Evolutionary conservation across 2,888 invertebrate species (phyloP).

Genomic region (Drosophila paracracens): DNA sequence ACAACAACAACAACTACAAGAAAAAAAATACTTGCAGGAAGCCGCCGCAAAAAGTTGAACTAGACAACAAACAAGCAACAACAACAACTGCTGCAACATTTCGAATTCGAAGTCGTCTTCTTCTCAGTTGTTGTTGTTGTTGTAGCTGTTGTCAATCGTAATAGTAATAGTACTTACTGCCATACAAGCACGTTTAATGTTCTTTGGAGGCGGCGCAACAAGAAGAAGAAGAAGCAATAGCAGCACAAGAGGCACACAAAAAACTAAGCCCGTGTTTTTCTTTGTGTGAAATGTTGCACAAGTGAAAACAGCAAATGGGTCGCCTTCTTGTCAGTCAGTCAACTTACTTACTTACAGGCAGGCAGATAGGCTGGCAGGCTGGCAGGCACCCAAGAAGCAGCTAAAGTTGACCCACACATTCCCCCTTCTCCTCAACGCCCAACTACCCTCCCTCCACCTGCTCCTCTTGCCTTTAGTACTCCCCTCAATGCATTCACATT

Average conservation of each 20-base stretch:
- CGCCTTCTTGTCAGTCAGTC: slow-evolving; percentile 62
- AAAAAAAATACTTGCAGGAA: slow-evolving; percentile 63
- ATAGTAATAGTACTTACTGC: slow-evolving; percentile 73
- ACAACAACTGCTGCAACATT: slow-evolving; percentile 28
- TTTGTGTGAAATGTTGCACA: slow-evolving; percentile 75
- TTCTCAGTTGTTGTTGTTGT: slow-evolving; percentile 2
- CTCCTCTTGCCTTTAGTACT: neutral
- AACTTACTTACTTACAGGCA: slow-evolving; percentile 40
- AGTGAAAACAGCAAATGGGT: slow-evolving; percentile 79
- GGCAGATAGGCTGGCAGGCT: slow-evolving; percentile 17
- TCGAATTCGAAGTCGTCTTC: slow-evolving; percentile 31
- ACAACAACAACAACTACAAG: slow-evolving; percentile 33
- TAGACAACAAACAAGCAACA: slow-evolving; percentile 42
- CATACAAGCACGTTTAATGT: slow-evolving; percentile 79
- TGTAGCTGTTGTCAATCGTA: slow-evolving; percentile 44
- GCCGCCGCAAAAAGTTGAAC: slow-evolving; percentile 68
- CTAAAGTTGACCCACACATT: slow-evolving; percentile 24
- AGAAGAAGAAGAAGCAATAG: slow-evolving; percentile 10
- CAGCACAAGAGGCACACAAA: neutral
- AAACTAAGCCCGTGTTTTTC: slow-evolving; percentile 46
- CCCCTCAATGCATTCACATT: slow-evolving; percentile 17
- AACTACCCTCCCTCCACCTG: slow-evolving; percentile 4
- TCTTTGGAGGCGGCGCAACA: slow-evolving; percentile 66
- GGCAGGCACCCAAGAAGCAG: neutral
- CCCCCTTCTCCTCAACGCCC: neutral